Percentiles rank a stretch among this genome's conserved stretches.
Evolutionary conservation across 1,140 invertebrate genomes (phyloP).

Genomic region (Drosophila paulistorum): DNA sequence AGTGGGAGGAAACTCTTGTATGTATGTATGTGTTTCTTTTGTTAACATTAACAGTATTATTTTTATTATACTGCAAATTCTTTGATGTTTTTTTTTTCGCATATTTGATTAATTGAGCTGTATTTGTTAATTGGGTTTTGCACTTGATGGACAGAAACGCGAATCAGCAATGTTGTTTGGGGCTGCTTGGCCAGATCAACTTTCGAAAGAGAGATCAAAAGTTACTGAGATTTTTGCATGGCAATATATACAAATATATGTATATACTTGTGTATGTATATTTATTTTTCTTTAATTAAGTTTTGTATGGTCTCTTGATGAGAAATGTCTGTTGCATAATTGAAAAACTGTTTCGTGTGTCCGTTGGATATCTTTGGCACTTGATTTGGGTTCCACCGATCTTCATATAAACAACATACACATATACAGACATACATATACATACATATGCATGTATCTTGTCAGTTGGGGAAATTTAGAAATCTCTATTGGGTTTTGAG

Average conservation of each 20-base stretch:
- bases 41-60: slow-evolving; percentile 10
- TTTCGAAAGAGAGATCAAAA: slow-evolving; percentile 59
- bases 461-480: too few species aligned
- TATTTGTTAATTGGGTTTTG: slow-evolving; percentile 59
- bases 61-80: slow-evolving; percentile 20
- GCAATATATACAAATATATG: slow-evolving; percentile 11
- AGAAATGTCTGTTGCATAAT: slow-evolving; percentile 17
- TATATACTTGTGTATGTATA: slow-evolving; percentile 5
- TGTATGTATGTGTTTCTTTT: neutral
- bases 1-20: neutral
- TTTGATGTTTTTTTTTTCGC: slow-evolving; percentile 44
- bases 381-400: neutral
- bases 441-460: too few species aligned
- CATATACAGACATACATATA: too few species aligned
- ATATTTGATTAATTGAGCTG: slow-evolving; percentile 68
- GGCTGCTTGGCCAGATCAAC: slow-evolving; percentile 53
- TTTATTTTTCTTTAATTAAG: slow-evolving; percentile 36
- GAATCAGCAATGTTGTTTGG: neutral
- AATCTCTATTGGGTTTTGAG: too few species aligned
- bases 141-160: slow-evolving; percentile 38
- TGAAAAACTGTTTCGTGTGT: neutral
- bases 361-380: neutral
- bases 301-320: slow-evolving; percentile 34
- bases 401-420: too few species aligned
- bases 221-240: slow-evolving; percentile 39